Base-by-base conservation (phyloP, 1,140 invertebrate genomes). In the Drosophila auraria region DNA sequence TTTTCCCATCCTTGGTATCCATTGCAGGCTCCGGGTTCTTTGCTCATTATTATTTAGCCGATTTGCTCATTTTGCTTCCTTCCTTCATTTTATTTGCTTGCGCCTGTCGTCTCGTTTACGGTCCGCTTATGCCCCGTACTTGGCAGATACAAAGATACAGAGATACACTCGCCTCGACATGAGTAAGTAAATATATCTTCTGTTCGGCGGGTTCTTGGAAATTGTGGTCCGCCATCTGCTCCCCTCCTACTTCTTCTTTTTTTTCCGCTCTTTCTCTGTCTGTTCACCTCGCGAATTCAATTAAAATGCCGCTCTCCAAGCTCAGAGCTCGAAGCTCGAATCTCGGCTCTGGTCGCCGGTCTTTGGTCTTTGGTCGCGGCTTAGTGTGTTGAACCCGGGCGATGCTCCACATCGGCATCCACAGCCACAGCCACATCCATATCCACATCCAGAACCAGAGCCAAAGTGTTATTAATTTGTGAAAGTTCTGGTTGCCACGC, bases 271-370 rank as follows among this genome's bases (percentile, higher is more conserved):
- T 74, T 56, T 78, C 75, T 73, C 59, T 60, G 53, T 68, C 66
- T 79, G 82, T 86, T 87, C 79, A 82, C 84, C 61, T 87, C 78
- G 84, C 66, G 84, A 89, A 83, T 89, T 89, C 84, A 89, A 89
- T 89, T 89, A 89, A 83, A 82, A 79, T 76, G 84, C 84, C 84
- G 73, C 84, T 78, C 51, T 75, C 66, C 75, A 70, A 50, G 63
- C 58, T 75, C 38, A 45, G 47, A 36, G 27, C 33, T 36, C 60
- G 20, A 36, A 42, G 50, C 61, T 56, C 50, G 61, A 40, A 54
- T 53, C 60, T 54, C 49, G 60, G 27, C 60, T 51, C 27, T 50
- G 27, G 36, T 61, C 60, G 50, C 60, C n/a, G 60, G 42, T 68
- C 64, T 65, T 49, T 68, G 65, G 65, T 64, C 17, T 65, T 60